phyloP scores from a whole-genome alignment of 2,888 invertebrate species.

The Tribolium freemani region DNA sequence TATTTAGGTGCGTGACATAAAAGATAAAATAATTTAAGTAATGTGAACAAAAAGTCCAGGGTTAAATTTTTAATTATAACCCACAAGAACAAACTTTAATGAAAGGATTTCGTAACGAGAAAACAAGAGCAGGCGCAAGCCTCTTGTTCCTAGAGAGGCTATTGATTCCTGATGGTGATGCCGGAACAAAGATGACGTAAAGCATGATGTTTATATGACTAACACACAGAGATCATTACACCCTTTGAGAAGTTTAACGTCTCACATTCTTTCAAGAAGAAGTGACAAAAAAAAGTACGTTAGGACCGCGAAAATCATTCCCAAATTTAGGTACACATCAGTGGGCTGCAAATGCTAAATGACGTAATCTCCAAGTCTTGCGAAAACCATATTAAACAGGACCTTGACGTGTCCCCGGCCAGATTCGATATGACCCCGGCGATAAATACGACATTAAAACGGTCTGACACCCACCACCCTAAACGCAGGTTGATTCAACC shows the following conservation, averaged over 20 bases:
- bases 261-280: background rate
- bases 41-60: no score
- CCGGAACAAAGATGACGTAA: slow-evolving; percentile 7
- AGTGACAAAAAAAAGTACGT: background rate
- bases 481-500: slow-evolving; percentile 10
- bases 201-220: background rate
- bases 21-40: background rate
- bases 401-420: slow-evolving; percentile 39
- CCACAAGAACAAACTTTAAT: no score
- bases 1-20: background rate
- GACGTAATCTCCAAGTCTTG: slow-evolving; percentile 25
- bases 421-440: slow-evolving; percentile 33
- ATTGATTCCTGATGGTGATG: slow-evolving; percentile 19
- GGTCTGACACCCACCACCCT: slow-evolving; percentile 18
- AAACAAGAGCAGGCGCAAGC: background rate
- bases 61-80: no score
- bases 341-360: slow-evolving; percentile 18
- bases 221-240: slow-evolving; percentile 9
- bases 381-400: slow-evolving; percentile 24
- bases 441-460: slow-evolving; percentile 19
- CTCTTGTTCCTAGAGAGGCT: slow-evolving; percentile 1
- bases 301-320: slow-evolving; percentile 29
- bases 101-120: background rate
- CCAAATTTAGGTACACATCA: slow-evolving; percentile 32
- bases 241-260: background rate